Evolutionary conservation across 92 coral and sea anemone species (phyloP).

Genomic region (Epizoanthus rinbou): DNA sequence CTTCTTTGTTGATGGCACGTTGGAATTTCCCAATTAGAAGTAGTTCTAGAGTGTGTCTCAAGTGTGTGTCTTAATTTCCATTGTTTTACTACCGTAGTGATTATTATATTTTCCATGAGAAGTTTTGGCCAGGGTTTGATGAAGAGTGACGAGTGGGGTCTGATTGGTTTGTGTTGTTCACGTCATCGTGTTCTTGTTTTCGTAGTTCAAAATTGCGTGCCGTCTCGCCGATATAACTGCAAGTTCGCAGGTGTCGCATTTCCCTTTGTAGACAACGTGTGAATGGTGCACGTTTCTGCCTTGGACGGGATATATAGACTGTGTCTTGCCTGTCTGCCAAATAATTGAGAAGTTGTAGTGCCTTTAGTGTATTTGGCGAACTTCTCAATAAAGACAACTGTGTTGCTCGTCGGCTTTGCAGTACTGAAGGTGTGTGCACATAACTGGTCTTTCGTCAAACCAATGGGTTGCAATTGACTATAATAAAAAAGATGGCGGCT

Average conservation of each 20-base stretch:
- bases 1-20: too few species aligned
- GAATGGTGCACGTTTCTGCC: neutral
- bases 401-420: constrained; percentile 4
- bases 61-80: too few species aligned
- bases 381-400: neutral
- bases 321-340: neutral
- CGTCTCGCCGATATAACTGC: neutral
- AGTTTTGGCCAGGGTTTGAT: neutral
- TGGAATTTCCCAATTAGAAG: too few species aligned
- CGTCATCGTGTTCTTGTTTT: neutral
- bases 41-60: too few species aligned
- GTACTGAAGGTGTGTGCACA: too few species aligned
- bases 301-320: too few species aligned
- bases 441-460: neutral
- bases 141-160: neutral
- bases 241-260: neutral
- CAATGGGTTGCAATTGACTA: neutral
- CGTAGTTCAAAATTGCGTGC: neutral
- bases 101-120: constrained; percentile 14
- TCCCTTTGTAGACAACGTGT: neutral
- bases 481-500: too few species aligned
- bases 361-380: neutral
- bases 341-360: neutral
- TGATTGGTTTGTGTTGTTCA: neutral
- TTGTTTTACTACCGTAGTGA: too few species aligned